Base-by-base conservation (phyloP, 1,140 invertebrate genomes). In the Ceratitis capitata region DNA sequence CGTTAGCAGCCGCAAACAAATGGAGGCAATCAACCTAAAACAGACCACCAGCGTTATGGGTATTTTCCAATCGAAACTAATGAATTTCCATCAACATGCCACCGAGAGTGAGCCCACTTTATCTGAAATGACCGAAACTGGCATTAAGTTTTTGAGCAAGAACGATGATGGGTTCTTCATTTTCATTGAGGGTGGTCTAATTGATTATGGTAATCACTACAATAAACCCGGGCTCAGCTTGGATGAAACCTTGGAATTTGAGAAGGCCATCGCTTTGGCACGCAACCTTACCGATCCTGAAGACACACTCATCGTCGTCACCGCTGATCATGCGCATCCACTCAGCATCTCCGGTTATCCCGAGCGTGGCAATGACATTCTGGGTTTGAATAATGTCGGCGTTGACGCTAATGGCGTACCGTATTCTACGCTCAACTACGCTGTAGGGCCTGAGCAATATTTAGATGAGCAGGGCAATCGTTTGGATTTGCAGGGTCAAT, bases 181-280 rank as follows among this genome's bases (percentile, higher is more conserved):
- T 0, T 94, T 95, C 51, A 93, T 95, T 19, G 94, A 95, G 91
- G 95, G 93, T 85, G 95, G 95, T 4, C 92, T 94, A 85, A 96
- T 97, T 64, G 95, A 96, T 92, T 94, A 95, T 69, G 95, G 94
- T 4, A 95, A 97, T 91, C 96, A 96, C 87, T 92, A 93, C 49
- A 94, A 93, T 85, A 89, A 92, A 49, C 95, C 95, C 0, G 92
- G 93, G 16, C 89, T 94, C 16, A 95, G 95, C 2, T 86, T 96
- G 1, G 94, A 95, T 87, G 96, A 97, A 90, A 95, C 95, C 0
- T 64, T 94, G 93, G 89, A 94, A 94, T 88, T 96, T 85, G 92
- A 94, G 0, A 94, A 95, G 89, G 95, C 96, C 0, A 93, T 96
- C 14, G 89, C 94, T 83, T 92, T 91, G 84, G 95, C 95, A 0